A percentile compares a stretch with the other conserved stretches of the same genome.
phyloP scores from a whole-genome alignment of 2,113 vertebrate species.

The Polypterus bichir region DNA sequence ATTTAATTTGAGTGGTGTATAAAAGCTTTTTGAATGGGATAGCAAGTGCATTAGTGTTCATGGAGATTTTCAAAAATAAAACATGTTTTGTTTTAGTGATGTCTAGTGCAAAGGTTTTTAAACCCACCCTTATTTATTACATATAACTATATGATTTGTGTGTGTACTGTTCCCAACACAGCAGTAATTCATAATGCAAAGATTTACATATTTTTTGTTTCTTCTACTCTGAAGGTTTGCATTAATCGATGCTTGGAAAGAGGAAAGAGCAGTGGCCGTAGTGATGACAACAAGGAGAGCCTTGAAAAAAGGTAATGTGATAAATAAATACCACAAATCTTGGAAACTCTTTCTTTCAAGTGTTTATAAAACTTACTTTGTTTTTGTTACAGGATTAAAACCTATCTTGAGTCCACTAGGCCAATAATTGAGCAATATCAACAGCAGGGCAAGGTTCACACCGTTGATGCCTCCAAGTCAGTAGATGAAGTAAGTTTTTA shows the following conservation, averaged over 20 bases:
- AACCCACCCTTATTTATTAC: too few relatives aligned
- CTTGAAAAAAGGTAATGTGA: slow-evolving; percentile 76
- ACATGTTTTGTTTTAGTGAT: too few relatives aligned
- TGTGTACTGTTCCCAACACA: too few relatives aligned
- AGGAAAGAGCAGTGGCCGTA: slow-evolving; percentile 85
- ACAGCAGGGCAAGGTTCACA: slow-evolving; percentile 76
- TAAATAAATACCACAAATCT: not conserved
- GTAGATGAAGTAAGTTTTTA: slow-evolving; percentile 68
- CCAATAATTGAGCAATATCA: slow-evolving; percentile 85
- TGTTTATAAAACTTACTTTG: slow-evolving; percentile 10
- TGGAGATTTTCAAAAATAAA: too few relatives aligned
- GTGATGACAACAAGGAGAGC: slow-evolving; percentile 89
- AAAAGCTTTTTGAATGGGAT: too few relatives aligned
- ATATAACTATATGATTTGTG: too few relatives aligned
- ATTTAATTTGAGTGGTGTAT: too few relatives aligned
- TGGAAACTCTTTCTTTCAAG: not conserved
- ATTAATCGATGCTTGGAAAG: slow-evolving; percentile 81
- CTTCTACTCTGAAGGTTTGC: slow-evolving; percentile 58
- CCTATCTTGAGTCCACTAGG: slow-evolving; percentile 80
- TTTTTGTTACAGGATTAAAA: slow-evolving; percentile 70
- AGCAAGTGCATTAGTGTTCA: too few relatives aligned
- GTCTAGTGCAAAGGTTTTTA: too few relatives aligned
- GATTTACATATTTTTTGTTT: not conserved
- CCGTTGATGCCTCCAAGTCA: slow-evolving; percentile 74
- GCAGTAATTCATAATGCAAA: too few relatives aligned